phyloP scores from a whole-genome alignment of 2,888 invertebrate species.

The Megamerina dolium region DNA sequence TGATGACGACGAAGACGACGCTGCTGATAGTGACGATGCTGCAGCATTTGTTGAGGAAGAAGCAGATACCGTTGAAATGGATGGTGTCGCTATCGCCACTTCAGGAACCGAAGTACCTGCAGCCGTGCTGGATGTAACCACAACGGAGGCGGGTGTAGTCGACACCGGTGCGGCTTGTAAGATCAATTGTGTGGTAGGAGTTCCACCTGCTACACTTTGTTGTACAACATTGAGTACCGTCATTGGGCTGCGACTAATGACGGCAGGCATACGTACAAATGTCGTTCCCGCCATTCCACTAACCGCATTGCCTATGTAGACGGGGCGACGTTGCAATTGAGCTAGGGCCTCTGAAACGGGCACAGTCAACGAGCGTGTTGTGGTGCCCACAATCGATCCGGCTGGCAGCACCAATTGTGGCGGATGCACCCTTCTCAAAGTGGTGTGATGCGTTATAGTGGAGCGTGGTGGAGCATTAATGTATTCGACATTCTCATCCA shows the following conservation, averaged over 20 bases:
- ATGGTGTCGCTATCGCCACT: slow-evolving; percentile 14
- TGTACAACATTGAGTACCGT: slow-evolving; percentile 40
- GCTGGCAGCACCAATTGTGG: slow-evolving; percentile 38
- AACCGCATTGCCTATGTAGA: slow-evolving; percentile 40
- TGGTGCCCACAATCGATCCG: slow-evolving; percentile 36
- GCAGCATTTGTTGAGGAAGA: slow-evolving; percentile 22
- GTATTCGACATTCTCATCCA: slow-evolving; percentile 29
- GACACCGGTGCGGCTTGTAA: slow-evolving; percentile 29
- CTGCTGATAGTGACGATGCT: slow-evolving; percentile 19
- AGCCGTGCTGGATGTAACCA: slow-evolving; percentile 20
- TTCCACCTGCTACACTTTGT: slow-evolving; percentile 26
- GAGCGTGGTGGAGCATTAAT: slow-evolving; percentile 23
- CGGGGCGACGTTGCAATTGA: slow-evolving; percentile 42
- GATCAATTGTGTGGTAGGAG: slow-evolving; percentile 34
- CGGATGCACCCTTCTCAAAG: slow-evolving; percentile 17
- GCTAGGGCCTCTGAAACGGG: slow-evolving; percentile 36
- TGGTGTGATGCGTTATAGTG: slow-evolving; percentile 20
- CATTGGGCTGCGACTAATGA: slow-evolving; percentile 38
- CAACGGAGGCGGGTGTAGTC: slow-evolving; percentile 19
- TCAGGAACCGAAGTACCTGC: slow-evolving; percentile 10
- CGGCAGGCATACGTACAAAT: slow-evolving; percentile 40
- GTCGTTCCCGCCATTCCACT: slow-evolving; percentile 33
- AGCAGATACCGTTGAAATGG: slow-evolving; percentile 11
- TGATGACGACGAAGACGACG: no score
- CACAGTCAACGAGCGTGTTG: slow-evolving; percentile 31